A percentile compares a stretch with the other conserved stretches of the same genome.
phyloP scores from a whole-genome alignment of 2,797 vertebrate genomes.

The Bradypodion ventrale region DNA sequence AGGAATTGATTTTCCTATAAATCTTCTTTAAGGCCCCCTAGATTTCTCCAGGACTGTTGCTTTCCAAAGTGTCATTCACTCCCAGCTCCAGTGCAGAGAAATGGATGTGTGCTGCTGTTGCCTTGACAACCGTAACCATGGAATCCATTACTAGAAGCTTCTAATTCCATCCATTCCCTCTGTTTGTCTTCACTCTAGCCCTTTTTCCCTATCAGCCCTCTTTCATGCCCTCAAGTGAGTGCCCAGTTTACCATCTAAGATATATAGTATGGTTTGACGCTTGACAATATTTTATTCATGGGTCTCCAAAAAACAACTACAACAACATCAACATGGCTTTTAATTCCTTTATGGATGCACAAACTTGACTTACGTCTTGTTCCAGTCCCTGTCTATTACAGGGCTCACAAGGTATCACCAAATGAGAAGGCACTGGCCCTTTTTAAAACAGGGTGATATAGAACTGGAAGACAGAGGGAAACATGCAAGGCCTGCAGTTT shows the following conservation, averaged over 20 bases:
- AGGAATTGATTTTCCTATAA: conserved; percentile 76
- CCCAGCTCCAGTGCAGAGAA: conserved; percentile 60
- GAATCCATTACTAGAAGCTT: conserved; percentile 66
- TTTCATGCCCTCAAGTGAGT: conserved; percentile 53
- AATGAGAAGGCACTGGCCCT: background rate
- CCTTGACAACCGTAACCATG: conserved; percentile 73
- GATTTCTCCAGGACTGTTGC: conserved; percentile 68
- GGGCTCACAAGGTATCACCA: background rate
- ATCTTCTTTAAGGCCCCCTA: conserved; percentile 75
- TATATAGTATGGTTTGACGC: conserved; percentile 64
- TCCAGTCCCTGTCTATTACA: background rate
- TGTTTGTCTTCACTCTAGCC: background rate
- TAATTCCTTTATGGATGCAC: conserved; percentile 15
- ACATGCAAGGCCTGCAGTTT: background rate
- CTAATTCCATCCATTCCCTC: conserved; percentile 15
- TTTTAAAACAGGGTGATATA: background rate
- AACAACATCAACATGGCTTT: conserved; percentile 18
- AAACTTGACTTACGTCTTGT: conserved; percentile 26
- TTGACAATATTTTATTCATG: conserved; percentile 3
- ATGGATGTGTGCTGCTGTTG: conserved; percentile 49
- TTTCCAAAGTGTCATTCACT: conserved; percentile 76
- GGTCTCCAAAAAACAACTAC: too few species aligned
- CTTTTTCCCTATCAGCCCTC: background rate
- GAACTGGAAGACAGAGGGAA: background rate
- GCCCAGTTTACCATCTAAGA: conserved; percentile 48